phyloP scores from a whole-genome alignment of 2,113 vertebrate genomes.

The Apodemus sylvaticus region DNA sequence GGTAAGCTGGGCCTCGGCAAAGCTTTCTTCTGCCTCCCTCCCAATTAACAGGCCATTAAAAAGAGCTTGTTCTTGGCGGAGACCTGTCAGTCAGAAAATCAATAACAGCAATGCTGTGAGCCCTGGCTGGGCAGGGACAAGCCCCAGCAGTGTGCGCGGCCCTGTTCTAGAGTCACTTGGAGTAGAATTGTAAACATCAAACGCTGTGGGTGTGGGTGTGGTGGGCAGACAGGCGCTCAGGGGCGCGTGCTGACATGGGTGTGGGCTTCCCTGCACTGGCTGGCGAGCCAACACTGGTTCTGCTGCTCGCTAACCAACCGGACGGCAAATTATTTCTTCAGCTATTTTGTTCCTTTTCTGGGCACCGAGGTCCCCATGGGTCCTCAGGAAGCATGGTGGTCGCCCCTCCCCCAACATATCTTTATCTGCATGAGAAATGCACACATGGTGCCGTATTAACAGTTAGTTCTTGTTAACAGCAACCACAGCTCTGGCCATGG shows the following conservation, averaged over 20 bases:
- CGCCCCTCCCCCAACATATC: not conserved
- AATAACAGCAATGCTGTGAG: constrained; percentile 19
- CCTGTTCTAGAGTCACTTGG: not conserved
- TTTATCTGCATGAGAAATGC: accelerated
- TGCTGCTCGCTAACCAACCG: accelerated
- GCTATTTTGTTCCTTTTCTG: not conserved
- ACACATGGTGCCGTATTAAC: accelerated
- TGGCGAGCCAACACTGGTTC: not conserved
- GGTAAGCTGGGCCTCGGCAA: not conserved
- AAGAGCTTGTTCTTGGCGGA: constrained; percentile 57
- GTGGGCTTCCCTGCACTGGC: not conserved
- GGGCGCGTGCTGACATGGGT: not conserved
- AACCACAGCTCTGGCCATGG: too few species aligned
- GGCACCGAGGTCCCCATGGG: not conserved
- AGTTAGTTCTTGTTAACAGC: not conserved
- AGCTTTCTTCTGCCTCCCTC: constrained; percentile 49
- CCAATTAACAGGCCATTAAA: constrained; percentile 71
- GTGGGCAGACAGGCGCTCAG: not conserved
- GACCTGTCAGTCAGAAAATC: constrained; percentile 45
- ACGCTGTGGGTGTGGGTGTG: not conserved
- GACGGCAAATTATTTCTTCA: not conserved
- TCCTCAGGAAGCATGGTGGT: not conserved
- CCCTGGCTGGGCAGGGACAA: not conserved
- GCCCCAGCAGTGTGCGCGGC: not conserved
- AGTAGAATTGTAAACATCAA: constrained; percentile 14